Conservation (phyloP, 2,888 invertebrate species). For the Xestia ashworthii region DNA sequence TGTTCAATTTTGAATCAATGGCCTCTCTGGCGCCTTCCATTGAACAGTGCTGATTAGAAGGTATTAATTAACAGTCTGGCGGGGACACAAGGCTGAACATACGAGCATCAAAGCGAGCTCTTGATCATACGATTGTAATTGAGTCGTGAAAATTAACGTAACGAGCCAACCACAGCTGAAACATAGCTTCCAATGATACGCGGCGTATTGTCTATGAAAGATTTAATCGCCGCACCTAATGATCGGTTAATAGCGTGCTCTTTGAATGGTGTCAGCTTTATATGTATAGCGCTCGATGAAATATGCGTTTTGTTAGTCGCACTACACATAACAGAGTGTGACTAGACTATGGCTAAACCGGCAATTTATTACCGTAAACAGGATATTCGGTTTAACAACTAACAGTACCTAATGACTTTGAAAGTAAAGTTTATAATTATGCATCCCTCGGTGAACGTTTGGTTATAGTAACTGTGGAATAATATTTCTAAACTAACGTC, state of each 20-base stretch:
- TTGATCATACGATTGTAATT: slow-evolving; percentile 51
- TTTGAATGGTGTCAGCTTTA: slow-evolving; percentile 68
- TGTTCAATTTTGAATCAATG: slow-evolving; percentile 32
- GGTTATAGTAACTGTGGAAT: slow-evolving; percentile 46
- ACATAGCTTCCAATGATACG: slow-evolving; percentile 46
- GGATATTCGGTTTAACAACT: slow-evolving; percentile 59
- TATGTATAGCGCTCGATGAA: slow-evolving; percentile 67
- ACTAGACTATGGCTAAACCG: slow-evolving; percentile 37
- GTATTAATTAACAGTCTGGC: slow-evolving; percentile 66
- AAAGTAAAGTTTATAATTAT: slow-evolving; percentile 62
- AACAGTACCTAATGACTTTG: slow-evolving; percentile 55
- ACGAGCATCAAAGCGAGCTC: slow-evolving; percentile 59
- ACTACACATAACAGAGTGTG: slow-evolving; percentile 50
- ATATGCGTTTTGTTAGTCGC: slow-evolving; percentile 63
- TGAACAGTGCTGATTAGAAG: slow-evolving; percentile 65
- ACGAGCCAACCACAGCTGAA: slow-evolving; percentile 41
- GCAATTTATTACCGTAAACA: slow-evolving; percentile 49
- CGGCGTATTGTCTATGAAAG: slow-evolving; percentile 60
- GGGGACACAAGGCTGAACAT: slow-evolving; percentile 37
- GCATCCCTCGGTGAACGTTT: slow-evolving; percentile 51
- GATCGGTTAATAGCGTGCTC: slow-evolving; percentile 69
- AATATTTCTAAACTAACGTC: slow-evolving; percentile 48
- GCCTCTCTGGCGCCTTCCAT: slow-evolving; percentile 21
- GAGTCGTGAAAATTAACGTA: slow-evolving; percentile 53
- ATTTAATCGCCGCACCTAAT: slow-evolving; percentile 67